A percentile compares a stretch with the other conserved stretches of the same genome.
These are phyloP conservation scores for Eudasyphora cyanicolor DNA, from an alignment of 2,888 invertebrate genomes.

Conservation along the genomic window DNA sequence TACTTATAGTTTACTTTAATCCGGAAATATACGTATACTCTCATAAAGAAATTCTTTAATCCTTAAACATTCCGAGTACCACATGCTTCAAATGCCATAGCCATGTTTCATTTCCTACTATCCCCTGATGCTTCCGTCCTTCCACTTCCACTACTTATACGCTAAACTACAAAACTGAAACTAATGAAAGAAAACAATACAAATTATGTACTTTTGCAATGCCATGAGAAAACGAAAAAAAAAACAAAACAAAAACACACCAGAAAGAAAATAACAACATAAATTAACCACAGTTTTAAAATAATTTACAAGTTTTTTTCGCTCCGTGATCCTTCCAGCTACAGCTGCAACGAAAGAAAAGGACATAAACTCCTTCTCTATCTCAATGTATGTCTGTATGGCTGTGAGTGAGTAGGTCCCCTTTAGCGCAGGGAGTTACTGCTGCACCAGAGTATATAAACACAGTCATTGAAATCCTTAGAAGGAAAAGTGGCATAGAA, in stretches of 20 bases:
- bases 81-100: neutral
- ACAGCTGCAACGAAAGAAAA: neutral
- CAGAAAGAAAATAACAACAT: slow-evolving; percentile 49
- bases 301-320: slow-evolving; percentile 57
- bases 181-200: slow-evolving; percentile 30
- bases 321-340: neutral
- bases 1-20: too few relatives aligned
- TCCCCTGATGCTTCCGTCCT: neutral
- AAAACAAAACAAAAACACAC: neutral
- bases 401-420: neutral
- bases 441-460: slow-evolving; percentile 12
- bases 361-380: neutral
- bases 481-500: slow-evolving; percentile 30
- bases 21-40: too few relatives aligned
- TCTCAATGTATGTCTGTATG: neutral
- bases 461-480: slow-evolving; percentile 33
- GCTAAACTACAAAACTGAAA: slow-evolving; percentile 14
- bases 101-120: neutral
- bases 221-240: neutral
- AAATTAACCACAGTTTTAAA: slow-evolving; percentile 64
- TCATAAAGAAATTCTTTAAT: too few relatives aligned
- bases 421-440: neutral
- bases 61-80: neutral
- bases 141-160: neutral
- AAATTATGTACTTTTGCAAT: slow-evolving; percentile 30